Conservation (phyloP, 1,140 invertebrate species). For the Drosophila nigromelanica region DNA sequence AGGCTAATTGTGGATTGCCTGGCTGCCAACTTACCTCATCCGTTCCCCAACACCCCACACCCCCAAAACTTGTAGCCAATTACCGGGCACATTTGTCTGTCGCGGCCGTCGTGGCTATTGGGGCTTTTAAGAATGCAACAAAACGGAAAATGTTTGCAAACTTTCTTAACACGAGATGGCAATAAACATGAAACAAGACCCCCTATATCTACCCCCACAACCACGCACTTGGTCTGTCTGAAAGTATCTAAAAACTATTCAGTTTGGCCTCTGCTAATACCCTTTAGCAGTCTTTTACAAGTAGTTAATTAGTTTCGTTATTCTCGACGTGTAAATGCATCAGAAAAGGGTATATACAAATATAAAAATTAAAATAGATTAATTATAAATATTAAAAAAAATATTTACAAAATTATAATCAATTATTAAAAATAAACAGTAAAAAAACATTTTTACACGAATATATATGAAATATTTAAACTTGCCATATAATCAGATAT, state of each 20-base stretch:
- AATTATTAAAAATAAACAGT: not conserved
- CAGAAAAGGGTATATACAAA: no score
- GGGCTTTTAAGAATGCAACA: conserved; percentile 41
- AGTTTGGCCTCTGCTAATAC: conserved; percentile 15
- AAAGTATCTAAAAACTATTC: conserved; percentile 27
- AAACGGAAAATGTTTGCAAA: conserved; percentile 44
- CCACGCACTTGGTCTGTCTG: conserved; percentile 9
- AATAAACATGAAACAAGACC: conserved; percentile 40
- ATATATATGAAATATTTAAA: no score
- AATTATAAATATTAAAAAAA: not conserved
- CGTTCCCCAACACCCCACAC: not conserved
- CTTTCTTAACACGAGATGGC: conserved; percentile 52
- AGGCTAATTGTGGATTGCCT: conserved; percentile 67
- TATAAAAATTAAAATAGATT: no score
- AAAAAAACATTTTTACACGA: no score
- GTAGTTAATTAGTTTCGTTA: no score
- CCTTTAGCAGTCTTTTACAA: not conserved
- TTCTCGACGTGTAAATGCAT: no score
- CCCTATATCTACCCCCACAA: conserved; percentile 2
- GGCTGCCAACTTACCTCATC: conserved; percentile 17
- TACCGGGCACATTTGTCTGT: conserved; percentile 66
- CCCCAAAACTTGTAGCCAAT: conserved; percentile 48
- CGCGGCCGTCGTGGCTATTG: conserved; percentile 27
- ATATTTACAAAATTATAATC: not conserved
- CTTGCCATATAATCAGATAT: no score